A percentile compares a stretch with the other conserved stretches of the same genome.
phyloP scores from a whole-genome alignment of 2,888 invertebrate genomes.

The Hypomecis atomaria region DNA sequence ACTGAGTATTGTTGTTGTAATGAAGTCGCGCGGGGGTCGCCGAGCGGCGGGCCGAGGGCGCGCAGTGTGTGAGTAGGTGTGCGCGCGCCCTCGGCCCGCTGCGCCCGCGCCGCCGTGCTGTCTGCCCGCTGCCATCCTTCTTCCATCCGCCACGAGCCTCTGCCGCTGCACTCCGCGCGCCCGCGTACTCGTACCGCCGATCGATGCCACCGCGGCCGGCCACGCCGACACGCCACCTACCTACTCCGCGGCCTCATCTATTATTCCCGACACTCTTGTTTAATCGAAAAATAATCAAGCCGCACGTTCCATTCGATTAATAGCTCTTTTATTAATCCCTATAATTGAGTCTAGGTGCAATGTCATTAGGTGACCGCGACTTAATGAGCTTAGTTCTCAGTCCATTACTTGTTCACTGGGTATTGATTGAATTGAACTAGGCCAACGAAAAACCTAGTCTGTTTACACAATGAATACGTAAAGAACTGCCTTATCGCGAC shows the following conservation, averaged over 20 bases:
- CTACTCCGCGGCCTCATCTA: conserved; percentile 48
- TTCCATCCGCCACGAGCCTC: not conserved
- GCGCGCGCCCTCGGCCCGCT: conserved; percentile 62
- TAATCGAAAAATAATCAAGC: conserved; percentile 70
- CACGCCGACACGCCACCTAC: conserved; percentile 23
- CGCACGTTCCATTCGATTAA: conserved; percentile 68
- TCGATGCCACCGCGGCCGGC: conserved; percentile 63
- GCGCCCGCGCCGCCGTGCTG: conserved; percentile 55
- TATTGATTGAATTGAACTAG: conserved; percentile 22
- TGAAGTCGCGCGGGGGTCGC: conserved; percentile 42
- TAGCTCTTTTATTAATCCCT: conserved; percentile 63
- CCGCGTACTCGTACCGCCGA: conserved; percentile 59
- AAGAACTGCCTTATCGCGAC: conserved; percentile 17
- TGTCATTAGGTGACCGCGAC: conserved; percentile 44
- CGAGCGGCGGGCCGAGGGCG: conserved; percentile 56
- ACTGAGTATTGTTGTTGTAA: conserved; percentile 60
- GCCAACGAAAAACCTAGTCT: conserved; percentile 9
- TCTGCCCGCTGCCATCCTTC: conserved; percentile 39
- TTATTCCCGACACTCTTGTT: conserved; percentile 65
- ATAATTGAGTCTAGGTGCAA: conserved; percentile 50
- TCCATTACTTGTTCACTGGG: conserved; percentile 24
- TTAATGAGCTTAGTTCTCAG: conserved; percentile 16
- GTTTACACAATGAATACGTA: not conserved
- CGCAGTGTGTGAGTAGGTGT: conserved; percentile 76
- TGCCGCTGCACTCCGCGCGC: conserved; percentile 42